These are phyloP conservation scores for Yasuhikotakia modesta DNA, from an alignment of 2,797 vertebrate genomes.

Conservation along the genomic window DNA sequence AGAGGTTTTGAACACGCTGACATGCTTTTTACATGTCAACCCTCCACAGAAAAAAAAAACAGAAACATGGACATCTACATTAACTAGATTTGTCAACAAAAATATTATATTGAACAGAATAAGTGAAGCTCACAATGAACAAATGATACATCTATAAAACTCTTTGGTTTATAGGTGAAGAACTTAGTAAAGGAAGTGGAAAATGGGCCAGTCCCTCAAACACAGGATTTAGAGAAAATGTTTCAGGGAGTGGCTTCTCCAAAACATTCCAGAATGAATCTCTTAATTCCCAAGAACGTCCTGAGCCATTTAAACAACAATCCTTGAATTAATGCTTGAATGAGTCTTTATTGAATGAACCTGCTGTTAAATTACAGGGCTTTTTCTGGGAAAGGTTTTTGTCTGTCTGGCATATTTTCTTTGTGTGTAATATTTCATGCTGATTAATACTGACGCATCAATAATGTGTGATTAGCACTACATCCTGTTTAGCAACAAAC, in stretches of 20 bases:
- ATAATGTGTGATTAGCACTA: conserved; percentile 4
- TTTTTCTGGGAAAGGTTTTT: not conserved
- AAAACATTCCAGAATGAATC: not conserved
- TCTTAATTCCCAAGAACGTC: not conserved
- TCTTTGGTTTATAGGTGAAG: not conserved
- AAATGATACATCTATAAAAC: not conserved
- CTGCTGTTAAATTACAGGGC: not conserved
- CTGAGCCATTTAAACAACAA: not conserved
- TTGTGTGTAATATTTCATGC: conserved; percentile 1
- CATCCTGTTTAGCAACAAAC: conserved; percentile 9
- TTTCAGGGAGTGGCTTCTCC: not conserved
- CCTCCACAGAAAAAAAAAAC: no score
- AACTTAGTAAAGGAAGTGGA: not conserved
- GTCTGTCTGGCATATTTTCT: not conserved
- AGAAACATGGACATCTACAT: no score
- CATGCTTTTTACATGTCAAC: not conserved
- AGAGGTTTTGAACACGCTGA: not conserved
- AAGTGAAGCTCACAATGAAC: not conserved
- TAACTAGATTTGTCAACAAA: no score
- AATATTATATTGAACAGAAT: not conserved
- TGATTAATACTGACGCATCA: conserved; percentile 5
- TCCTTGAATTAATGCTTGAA: not conserved
- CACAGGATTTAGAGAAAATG: not conserved
- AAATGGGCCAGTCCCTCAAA: not conserved
- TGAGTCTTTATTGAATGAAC: no score